These are phyloP conservation scores for Gopherus flavomarginatus DNA, from an alignment of 2,113 vertebrate species.

Conservation along the genomic window DNA sequence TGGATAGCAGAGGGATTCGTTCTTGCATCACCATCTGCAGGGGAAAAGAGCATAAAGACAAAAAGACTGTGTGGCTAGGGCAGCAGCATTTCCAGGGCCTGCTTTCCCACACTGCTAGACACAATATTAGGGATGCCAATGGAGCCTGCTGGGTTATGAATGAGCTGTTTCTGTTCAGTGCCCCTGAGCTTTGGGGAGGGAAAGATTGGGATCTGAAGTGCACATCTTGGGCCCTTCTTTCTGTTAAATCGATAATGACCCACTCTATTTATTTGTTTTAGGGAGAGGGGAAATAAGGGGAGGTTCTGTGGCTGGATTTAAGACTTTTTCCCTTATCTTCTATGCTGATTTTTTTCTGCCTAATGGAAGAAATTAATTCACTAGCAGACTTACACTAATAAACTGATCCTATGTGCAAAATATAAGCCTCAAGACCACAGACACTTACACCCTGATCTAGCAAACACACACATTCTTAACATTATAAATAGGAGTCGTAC, in stretches of 20 bases:
- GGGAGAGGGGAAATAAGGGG: background rate
- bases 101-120: accelerated
- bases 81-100: accelerated
- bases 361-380: accelerated
- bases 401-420: accelerated
- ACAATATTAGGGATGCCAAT: accelerated
- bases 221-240: accelerated
- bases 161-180: accelerated
- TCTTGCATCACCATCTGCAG: accelerated
- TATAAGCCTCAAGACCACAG: too few relatives aligned
- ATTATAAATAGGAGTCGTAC: background rate
- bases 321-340: accelerated
- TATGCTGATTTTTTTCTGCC: accelerated
- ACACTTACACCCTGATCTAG: accelerated
- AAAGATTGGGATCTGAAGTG: accelerated
- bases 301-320: accelerated
- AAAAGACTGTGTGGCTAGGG: accelerated
- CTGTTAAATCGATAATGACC: background rate
- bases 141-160: accelerated
- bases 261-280: background rate
- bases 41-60: accelerated
- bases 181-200: background rate
- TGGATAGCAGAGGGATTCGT: background rate
- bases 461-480: background rate
- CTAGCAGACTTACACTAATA: too few relatives aligned